Percentiles rank a stretch among this genome's conserved stretches.
Conservation (phyloP, 1,140 invertebrate species). For the Adoxophyes honmai region DNA sequence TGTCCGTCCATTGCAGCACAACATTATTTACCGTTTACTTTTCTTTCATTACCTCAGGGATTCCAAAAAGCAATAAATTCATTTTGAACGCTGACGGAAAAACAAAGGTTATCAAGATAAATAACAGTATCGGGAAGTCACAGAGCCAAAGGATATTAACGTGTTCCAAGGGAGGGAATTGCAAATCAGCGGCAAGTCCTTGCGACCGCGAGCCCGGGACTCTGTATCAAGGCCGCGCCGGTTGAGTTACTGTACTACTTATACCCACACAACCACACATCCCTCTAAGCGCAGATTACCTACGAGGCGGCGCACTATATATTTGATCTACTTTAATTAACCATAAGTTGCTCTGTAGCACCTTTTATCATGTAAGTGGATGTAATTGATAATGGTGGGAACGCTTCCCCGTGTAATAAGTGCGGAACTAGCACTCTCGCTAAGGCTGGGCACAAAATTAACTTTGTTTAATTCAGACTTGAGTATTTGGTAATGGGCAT, state of each 20-base stretch:
- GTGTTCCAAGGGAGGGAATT: conserved; percentile 37
- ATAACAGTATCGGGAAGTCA: conserved; percentile 40
- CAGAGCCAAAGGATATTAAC: conserved; percentile 38
- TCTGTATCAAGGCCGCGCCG: conserved; percentile 3
- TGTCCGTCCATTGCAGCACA: not conserved
- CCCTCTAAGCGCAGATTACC: not conserved
- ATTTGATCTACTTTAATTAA: conserved; percentile 5
- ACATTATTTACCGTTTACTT: too few species aligned
- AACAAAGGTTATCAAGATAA: conserved; percentile 34
- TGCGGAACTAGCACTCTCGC: not conserved
- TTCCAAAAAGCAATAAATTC: not conserved
- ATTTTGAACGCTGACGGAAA: conserved; percentile 7
- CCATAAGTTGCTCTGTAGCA: conserved; percentile 1
- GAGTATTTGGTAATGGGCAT: conserved; percentile 37
- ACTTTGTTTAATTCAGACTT: conserved; percentile 13
- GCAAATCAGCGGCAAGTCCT: conserved; percentile 36
- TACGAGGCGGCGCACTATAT: not conserved
- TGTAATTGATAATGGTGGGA: not conserved
- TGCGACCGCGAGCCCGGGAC: conserved; percentile 14
- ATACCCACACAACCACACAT: not conserved
- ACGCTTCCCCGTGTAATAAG: not conserved
- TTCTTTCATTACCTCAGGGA: not conserved
- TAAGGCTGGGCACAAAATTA: not conserved
- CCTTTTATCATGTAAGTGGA: not conserved
- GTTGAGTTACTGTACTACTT: conserved; percentile 2